Evolutionary conservation across 2,888 invertebrate species (phyloP).

Genomic region (Adineta ricciae): DNA sequence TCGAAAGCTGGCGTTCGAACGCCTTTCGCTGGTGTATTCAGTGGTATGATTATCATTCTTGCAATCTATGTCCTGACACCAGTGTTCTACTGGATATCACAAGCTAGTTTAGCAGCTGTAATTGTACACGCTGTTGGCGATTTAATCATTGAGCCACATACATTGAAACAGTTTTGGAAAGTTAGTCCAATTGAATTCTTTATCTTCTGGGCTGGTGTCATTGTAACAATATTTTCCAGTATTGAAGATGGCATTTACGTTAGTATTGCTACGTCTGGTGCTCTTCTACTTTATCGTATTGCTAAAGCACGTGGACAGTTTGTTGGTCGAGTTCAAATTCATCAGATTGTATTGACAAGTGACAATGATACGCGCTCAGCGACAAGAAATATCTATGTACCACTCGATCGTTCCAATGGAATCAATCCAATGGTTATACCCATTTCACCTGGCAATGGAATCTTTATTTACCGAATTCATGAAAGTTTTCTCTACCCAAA

Average conservation of each 20-base stretch:
- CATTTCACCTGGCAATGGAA: not conserved
- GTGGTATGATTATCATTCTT: conserved; percentile 69
- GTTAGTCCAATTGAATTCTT: not conserved
- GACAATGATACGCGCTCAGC: not conserved
- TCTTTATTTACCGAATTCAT: not conserved
- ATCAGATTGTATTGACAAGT: too few species aligned
- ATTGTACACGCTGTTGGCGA: conserved; percentile 71
- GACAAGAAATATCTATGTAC: not conserved
- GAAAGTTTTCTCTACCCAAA: not conserved
- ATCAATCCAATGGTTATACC: not conserved
- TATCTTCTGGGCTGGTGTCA: not conserved
- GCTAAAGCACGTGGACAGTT: not conserved
- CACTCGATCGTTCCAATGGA: not conserved
- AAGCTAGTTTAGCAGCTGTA: conserved; percentile 70
- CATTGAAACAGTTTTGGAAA: not conserved
- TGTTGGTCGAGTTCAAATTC: not conserved
- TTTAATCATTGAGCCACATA: not conserved
- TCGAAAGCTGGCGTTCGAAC: not conserved
- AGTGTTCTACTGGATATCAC: conserved; percentile 64
- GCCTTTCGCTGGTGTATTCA: conserved; percentile 41
- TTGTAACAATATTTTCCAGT: not conserved
- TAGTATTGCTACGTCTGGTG: not conserved
- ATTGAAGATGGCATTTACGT: not conserved
- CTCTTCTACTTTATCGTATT: not conserved
- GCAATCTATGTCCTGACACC: conserved; percentile 76